These are phyloP conservation scores for Eulithis testata DNA, from an alignment of 2,888 invertebrate genomes.

Conservation along the genomic window DNA sequence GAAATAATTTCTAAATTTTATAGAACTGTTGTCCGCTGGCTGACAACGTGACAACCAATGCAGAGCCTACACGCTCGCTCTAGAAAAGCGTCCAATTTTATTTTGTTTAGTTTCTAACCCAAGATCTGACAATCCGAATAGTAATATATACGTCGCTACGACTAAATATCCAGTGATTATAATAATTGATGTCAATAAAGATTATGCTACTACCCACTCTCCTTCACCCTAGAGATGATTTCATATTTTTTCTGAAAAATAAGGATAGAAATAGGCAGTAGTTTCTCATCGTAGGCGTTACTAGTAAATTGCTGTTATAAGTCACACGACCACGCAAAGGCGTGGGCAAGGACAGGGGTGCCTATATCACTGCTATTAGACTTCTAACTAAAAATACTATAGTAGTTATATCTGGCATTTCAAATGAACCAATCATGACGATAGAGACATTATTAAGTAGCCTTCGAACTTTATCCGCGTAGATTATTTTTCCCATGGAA, in stretches of 20 bases:
- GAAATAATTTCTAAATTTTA: background rate
- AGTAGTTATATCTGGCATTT: background rate
- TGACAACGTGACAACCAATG: background rate
- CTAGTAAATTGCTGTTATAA: conserved; percentile 17
- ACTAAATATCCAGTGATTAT: too few relatives aligned
- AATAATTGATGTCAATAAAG: background rate
- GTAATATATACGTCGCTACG: too few relatives aligned
- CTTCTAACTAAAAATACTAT: background rate
- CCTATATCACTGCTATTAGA: background rate
- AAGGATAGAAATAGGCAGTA: conserved; percentile 8
- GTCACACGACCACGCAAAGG: conserved; percentile 17
- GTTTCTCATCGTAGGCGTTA: conserved; percentile 22
- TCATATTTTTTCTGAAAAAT: conserved; percentile 4
- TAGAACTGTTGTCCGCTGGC: background rate
- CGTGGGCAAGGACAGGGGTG: conserved; percentile 28
- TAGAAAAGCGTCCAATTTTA: too few relatives aligned
- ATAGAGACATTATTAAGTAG: too few relatives aligned
- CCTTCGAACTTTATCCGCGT: too few relatives aligned
- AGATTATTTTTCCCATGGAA: too few relatives aligned
- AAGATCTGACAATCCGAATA: too few relatives aligned
- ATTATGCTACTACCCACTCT: background rate
- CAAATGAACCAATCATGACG: background rate
- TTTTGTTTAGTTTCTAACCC: too few relatives aligned
- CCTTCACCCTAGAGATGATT: background rate
- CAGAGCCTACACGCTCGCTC: background rate